Percentiles rank a stretch among this genome's conserved stretches.
Evolutionary conservation across 2,888 invertebrate genomes (phyloP).

Genomic region (Agonum fuliginosum): DNA sequence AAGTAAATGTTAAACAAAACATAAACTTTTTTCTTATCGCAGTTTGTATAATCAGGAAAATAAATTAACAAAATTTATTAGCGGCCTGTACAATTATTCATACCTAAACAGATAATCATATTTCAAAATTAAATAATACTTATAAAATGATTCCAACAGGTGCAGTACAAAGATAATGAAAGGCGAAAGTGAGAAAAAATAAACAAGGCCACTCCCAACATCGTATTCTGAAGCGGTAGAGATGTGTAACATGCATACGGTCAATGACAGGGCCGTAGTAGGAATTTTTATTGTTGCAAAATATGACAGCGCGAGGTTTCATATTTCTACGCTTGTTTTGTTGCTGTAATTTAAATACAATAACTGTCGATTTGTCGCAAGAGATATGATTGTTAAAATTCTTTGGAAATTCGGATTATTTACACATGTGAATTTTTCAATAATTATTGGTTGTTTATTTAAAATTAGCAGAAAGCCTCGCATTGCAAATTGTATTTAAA

Average conservation of each 20-base stretch:
- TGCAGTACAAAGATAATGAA: conserved; percentile 35
- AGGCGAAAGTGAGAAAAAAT: conserved; percentile 47
- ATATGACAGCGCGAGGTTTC: neutral
- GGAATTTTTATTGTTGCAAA: conserved; percentile 17
- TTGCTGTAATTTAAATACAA: conserved; percentile 28
- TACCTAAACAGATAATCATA: no score
- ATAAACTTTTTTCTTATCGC: no score
- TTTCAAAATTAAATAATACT: neutral
- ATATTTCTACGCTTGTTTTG: neutral
- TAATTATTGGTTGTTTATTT: neutral
- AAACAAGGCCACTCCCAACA: conserved; percentile 50
- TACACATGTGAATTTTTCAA: neutral
- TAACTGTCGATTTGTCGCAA: conserved; percentile 27
- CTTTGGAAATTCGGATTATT: neutral
- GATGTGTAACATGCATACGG: conserved; percentile 46
- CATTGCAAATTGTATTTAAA: no score
- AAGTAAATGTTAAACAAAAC: no score
- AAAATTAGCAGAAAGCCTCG: neutral
- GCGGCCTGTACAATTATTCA: neutral
- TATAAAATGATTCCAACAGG: conserved; percentile 25
- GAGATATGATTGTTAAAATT: conserved; percentile 21
- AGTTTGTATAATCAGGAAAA: no score
- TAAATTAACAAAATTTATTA: no score
- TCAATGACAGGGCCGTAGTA: conserved; percentile 15
- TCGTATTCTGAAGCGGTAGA: conserved; percentile 43